Percentiles rank a stretch among this genome's conserved stretches.
Conservation (phyloP, 2,113 vertebrate species). For the Tychaedon coryphoeus region DNA sequence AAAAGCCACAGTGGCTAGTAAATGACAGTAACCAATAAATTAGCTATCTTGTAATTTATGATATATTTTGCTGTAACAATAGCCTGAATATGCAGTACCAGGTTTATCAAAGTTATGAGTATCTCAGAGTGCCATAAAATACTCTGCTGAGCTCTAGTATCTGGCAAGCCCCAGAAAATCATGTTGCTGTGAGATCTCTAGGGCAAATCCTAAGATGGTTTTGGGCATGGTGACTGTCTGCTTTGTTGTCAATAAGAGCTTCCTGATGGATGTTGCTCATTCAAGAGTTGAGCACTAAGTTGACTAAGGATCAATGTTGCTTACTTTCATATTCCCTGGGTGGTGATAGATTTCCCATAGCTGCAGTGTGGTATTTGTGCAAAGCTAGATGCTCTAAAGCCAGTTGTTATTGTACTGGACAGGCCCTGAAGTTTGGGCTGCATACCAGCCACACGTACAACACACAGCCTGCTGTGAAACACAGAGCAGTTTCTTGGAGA, state of each 20-base stretch:
- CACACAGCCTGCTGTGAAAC: rapidly evolving
- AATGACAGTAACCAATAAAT: background rate
- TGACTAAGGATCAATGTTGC: background rate
- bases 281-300: background rate
- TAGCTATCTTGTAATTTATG: background rate
- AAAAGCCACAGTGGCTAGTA: background rate
- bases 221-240: background rate
- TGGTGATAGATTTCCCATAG: conserved; percentile 12
- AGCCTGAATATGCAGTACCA: background rate
- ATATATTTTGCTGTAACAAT: background rate
- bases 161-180: background rate
- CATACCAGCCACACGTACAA: rapidly evolving
- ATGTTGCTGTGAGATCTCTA: background rate
- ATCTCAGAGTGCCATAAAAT: background rate
- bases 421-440: background rate
- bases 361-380: background rate
- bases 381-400: background rate
- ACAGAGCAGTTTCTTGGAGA: background rate
- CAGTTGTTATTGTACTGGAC: background rate
- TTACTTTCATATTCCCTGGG: background rate
- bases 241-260: background rate
- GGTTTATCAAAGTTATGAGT: background rate
- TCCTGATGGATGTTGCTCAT: background rate
- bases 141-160: background rate
- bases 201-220: background rate